Evolutionary conservation across 2,888 invertebrate species (phyloP), one percentile per base, ranked within the genome.

Genomic region (Carpatolechia fugitivella): DNA sequence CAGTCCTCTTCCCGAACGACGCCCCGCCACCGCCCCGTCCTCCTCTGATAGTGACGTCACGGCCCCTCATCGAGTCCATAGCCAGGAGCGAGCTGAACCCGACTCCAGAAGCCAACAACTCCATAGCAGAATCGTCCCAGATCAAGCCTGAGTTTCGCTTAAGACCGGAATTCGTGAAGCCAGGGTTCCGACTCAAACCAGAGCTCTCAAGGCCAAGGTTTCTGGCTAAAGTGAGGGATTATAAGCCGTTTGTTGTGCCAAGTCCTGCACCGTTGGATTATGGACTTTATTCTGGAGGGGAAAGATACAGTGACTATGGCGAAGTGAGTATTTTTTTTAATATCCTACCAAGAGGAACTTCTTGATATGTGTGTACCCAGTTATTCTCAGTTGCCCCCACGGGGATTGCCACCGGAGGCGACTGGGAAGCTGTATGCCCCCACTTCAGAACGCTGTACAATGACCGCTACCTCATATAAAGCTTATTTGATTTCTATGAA

Each of bases 1-100:
- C 91, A 53, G 85, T 90, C 0, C 63, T 89, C 0, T 90, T 91
- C 62, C 91, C 91, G 0, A 88, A 82, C 61, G 81, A 84, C 54
- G 78, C 69, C 0, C 80, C 84, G 0, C 83, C 85, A 0, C 76
- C 88, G 0, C 83, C 88, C 0, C 73, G 78, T 0, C 74, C 78
- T 0, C 90, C 90, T 0, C 73, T 91, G 1, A 75, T 90, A 10
- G 90, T 90, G 1, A 90, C 91, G 0, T 77, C 90, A 0, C 63
- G 89, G 2, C 90, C 90, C 0, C 74, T 90, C 4, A 47, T 70
- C 8, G 88, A 91, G 56, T 82, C 84, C 41, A 82, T 90, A 20
- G 78, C 82, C 2, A 73, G 81, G 36, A 86, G 85, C 30, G 85
- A 89, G 4, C 70, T 84, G 24, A 82, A 74, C 48, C 69, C 64